Conservation (phyloP, 2,797 vertebrate genomes). For the Smutsia gigantea region DNA sequence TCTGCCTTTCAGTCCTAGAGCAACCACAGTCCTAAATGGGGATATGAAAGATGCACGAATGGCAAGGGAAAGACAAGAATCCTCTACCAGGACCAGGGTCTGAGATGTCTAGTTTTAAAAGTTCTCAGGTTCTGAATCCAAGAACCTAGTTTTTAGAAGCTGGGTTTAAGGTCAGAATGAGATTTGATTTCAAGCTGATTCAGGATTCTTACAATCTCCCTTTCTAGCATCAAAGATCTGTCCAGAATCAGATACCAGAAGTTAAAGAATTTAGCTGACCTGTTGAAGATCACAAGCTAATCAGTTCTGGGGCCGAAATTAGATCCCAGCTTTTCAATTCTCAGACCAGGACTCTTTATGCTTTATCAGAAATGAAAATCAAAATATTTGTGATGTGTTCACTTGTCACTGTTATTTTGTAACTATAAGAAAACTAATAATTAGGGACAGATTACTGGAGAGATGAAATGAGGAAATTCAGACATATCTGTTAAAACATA, state of each 20-base stretch:
- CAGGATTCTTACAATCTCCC: background rate
- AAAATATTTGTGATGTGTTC: background rate
- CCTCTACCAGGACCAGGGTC: accelerated
- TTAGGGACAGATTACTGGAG: background rate
- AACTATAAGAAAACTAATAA: background rate
- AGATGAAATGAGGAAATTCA: background rate
- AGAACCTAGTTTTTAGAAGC: background rate
- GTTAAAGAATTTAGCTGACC: constrained; percentile 28
- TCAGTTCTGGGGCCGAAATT: background rate
- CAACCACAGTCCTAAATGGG: background rate
- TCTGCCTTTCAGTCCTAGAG: background rate
- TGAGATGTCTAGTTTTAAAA: background rate
- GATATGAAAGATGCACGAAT: background rate
- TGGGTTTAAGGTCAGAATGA: background rate
- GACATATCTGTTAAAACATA: background rate
- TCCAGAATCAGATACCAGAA: constrained; percentile 10
- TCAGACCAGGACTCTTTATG: background rate
- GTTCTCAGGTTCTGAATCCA: background rate
- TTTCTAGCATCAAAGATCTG: background rate
- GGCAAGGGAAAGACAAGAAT: background rate
- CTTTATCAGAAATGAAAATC: background rate
- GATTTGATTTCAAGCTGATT: background rate
- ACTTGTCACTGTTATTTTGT: background rate
- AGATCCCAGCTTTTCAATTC: background rate
- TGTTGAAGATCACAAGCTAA: constrained; percentile 5